These are phyloP conservation scores for Megaceryle torquata DNA, from an alignment of 2,113 vertebrate species.

Conservation along the genomic window DNA sequence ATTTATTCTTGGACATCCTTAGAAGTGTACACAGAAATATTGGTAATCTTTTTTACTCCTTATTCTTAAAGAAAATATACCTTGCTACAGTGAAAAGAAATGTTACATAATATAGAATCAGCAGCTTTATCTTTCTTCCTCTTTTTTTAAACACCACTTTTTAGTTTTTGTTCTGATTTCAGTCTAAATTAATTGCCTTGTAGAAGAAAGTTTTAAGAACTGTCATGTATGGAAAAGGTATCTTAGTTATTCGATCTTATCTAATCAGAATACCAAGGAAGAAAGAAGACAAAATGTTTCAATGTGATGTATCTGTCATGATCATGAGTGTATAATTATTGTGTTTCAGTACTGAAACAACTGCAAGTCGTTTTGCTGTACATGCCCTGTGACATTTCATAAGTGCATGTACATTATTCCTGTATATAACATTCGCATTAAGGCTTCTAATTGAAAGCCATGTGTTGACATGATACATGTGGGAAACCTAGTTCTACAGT, in stretches of 20 bases:
- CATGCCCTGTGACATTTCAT: background rate
- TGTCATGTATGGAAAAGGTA: background rate
- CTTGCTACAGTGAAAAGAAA: background rate
- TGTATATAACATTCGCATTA: background rate
- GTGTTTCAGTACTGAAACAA: background rate
- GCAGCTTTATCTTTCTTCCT: background rate
- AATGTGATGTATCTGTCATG: background rate
- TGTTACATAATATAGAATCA: background rate
- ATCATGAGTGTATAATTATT: background rate
- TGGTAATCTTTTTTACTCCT: background rate
- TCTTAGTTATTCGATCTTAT: background rate
- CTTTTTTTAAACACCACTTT: background rate
- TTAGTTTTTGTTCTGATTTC: background rate
- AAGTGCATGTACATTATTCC: background rate
- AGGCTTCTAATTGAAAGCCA: background rate
- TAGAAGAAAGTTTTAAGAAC: background rate
- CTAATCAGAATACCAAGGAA: background rate
- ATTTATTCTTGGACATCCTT: background rate
- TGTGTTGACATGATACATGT: background rate
- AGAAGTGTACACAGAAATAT: background rate
- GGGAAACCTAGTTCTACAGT: background rate
- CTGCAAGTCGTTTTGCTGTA: background rate
- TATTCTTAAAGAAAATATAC: background rate
- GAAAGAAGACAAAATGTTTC: background rate
- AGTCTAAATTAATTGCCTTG: background rate